Evolutionary conservation across 2,888 invertebrate species (phyloP).

Genomic region (Drosophila peninsularis): DNA sequence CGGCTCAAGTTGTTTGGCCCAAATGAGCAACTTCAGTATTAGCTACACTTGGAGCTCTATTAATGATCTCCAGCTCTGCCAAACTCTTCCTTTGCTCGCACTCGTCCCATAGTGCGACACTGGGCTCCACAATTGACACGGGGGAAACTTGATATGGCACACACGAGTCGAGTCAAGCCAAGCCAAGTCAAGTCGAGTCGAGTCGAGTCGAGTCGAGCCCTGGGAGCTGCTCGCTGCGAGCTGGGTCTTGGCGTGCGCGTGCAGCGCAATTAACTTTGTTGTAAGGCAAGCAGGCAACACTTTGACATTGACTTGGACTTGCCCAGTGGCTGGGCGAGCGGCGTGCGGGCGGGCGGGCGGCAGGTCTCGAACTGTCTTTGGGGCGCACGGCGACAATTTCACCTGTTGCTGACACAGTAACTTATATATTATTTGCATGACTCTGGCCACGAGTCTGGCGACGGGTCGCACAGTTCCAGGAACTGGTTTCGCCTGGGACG

Average conservation of each 20-base stretch:
- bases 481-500: slow-evolving; percentile 18
- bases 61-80: neutral
- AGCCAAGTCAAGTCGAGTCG: neutral
- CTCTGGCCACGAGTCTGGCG: slow-evolving; percentile 14
- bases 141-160: slow-evolving; percentile 77
- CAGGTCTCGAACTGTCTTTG: slow-evolving; percentile 28
- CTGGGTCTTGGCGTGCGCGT: slow-evolving; percentile 72
- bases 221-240: neutral
- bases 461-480: slow-evolving; percentile 9
- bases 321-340: slow-evolving; percentile 11
- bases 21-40: no score
- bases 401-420: slow-evolving; percentile 84
- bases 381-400: slow-evolving; percentile 81
- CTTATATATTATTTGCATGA: slow-evolving; percentile 83
- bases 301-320: slow-evolving; percentile 71
- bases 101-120: slow-evolving; percentile 30
- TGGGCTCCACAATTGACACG: slow-evolving; percentile 63
- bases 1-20: neutral
- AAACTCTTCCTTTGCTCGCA: neutral
- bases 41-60: no score
- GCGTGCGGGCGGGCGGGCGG: neutral
- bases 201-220: neutral
- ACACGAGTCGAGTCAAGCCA: slow-evolving; percentile 59
- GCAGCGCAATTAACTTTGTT: slow-evolving; percentile 78
- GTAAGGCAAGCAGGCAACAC: slow-evolving; percentile 74